A percentile compares a stretch with the other conserved stretches of the same genome.
These are phyloP conservation scores for Gambelia wislizenii DNA, from an alignment of 2,797 vertebrate genomes.

Conservation along the genomic window DNA sequence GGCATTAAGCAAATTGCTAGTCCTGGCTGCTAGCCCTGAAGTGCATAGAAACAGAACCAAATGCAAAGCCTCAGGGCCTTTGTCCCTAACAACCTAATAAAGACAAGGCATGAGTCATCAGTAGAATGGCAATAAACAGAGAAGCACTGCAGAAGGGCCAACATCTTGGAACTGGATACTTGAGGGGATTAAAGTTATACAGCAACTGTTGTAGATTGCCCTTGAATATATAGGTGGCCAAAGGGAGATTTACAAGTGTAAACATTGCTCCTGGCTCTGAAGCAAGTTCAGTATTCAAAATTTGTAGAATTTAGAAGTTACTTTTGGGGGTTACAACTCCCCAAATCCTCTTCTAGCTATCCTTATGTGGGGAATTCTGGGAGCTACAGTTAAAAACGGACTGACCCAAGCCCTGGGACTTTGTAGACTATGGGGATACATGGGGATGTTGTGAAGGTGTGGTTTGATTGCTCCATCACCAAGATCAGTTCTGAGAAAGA, in stretches of 20 bases:
- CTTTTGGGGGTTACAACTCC: too few species aligned
- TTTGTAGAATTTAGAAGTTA: too few species aligned
- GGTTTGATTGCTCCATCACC: too few species aligned
- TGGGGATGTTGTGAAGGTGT: neutral
- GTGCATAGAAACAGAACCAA: neutral
- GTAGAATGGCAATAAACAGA: neutral
- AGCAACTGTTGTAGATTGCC: neutral
- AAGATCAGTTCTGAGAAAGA: neutral
- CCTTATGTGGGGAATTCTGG: too few species aligned
- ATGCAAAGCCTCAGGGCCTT: neutral
- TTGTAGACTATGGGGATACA: neutral
- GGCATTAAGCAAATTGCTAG: neutral
- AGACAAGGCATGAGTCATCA: neutral
- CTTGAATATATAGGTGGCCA: neutral
- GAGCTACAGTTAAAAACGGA: too few species aligned
- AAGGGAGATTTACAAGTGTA: neutral
- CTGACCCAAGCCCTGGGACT: too few species aligned
- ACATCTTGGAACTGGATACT: too few species aligned
- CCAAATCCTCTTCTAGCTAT: too few species aligned
- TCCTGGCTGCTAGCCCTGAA: neutral
- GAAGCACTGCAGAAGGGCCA: neutral
- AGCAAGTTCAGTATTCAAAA: neutral
- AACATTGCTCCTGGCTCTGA: neutral
- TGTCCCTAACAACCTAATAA: neutral
- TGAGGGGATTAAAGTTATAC: neutral